Percentiles rank a stretch among this genome's conserved stretches.
Evolutionary conservation across 2,797 vertebrate species (phyloP).

Genomic region (Falco peregrinus): DNA sequence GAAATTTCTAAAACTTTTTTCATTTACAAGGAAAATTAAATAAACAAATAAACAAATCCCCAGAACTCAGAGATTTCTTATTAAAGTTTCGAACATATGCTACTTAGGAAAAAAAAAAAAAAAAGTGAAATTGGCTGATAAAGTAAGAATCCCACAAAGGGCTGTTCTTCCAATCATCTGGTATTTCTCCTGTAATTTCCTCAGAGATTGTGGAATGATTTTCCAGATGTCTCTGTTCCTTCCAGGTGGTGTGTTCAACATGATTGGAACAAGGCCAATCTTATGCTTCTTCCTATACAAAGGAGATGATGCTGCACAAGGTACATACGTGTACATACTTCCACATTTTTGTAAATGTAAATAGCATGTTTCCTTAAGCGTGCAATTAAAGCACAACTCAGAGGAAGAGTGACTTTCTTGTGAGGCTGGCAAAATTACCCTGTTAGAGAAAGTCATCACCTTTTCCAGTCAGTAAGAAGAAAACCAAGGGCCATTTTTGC

Average conservation of each 20-base stretch:
- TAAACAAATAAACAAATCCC: slow-evolving; percentile 65
- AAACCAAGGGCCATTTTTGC: background rate
- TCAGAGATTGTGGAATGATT: slow-evolving; percentile 71
- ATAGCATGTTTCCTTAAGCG: background rate
- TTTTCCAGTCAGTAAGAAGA: background rate
- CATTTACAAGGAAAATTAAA: slow-evolving; percentile 12
- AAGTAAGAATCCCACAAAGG: slow-evolving; percentile 66
- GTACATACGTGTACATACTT: background rate
- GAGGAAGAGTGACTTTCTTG: background rate
- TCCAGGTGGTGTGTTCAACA: slow-evolving; percentile 73
- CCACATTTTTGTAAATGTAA: background rate
- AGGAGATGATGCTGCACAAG: background rate
- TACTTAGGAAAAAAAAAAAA: slow-evolving; percentile 57
- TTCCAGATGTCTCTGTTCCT: slow-evolving; percentile 75
- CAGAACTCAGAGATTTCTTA: slow-evolving; percentile 60
- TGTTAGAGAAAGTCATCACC: background rate
- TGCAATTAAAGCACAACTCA: background rate
- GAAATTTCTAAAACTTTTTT: slow-evolving; percentile 43
- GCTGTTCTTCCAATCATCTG: slow-evolving; percentile 71
- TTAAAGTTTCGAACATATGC: slow-evolving; percentile 72
- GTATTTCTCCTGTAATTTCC: slow-evolving; percentile 75
- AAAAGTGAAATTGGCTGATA: slow-evolving; percentile 69
- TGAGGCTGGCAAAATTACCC: background rate
- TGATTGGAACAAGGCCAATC: slow-evolving; percentile 68
- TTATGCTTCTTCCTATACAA: background rate